Base-by-base conservation (phyloP, 2,888 invertebrate species). In the Meloe dianella region DNA sequence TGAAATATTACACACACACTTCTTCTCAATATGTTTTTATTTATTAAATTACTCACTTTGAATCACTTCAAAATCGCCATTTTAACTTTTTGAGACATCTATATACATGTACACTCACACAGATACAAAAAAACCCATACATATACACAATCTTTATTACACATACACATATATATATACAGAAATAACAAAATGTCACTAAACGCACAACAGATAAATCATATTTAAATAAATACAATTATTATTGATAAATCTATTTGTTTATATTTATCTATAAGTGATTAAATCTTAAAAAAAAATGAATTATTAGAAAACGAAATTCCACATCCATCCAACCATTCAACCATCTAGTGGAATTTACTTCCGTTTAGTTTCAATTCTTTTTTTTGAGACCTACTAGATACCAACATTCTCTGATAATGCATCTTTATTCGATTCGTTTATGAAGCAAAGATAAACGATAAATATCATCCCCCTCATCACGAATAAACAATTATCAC, bases 281-380 rank as follows among this genome's bases (percentile, higher is more conserved):
- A 51, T 51, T n/a, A n/a, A 20, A 47, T 47, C 9, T 20, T 47
- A 20, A 51, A 14, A 12, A 51, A 51, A 24, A 12, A 17, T 7
- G 8, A 47, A 41, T 41, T 22, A 1, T 22, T 24, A 8, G 20
- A 9, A 71, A 71, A 61, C 60, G 60, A 71, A 73, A 69, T 75
- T 73, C 72, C 71, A 71, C 73, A 68, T 66, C 71, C 70, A 69
- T 69, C 65, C 69, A 69, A 69, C 75, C 74, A 73, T 76, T 74
- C 64, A 71, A 75, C 20, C 75, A 75, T 75, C 73, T 74, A 74
- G 74, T 72, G 72, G 61, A 70, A 51, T 51, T 51, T 51, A 51
- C 51, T 51, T 51, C 51, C 51, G 51, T 51, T 24, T 51, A 24
- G 51, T 67, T 38, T 61, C 67, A 60, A 64, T 72, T 32, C 10